Evolutionary conservation across 2,888 invertebrate species (phyloP).

Genomic region (Lomographa bimaculata): DNA sequence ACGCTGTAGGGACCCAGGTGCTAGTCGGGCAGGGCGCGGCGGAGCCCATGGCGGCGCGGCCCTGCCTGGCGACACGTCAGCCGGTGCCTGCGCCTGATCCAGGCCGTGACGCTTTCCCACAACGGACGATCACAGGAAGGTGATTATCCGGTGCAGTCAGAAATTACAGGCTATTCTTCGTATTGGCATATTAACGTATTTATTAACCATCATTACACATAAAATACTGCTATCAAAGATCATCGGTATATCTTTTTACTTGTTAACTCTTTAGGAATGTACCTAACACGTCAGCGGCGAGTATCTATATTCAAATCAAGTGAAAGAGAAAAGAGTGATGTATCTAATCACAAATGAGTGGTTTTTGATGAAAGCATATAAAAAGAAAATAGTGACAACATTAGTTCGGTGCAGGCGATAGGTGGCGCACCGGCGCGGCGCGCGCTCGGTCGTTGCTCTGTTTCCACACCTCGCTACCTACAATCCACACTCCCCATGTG

Average conservation of each 20-base stretch:
- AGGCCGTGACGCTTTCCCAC: slow-evolving; percentile 58
- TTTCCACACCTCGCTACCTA: slow-evolving; percentile 8
- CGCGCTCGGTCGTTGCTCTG: slow-evolving; percentile 26
- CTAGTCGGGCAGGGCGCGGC: not conserved
- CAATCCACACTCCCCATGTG: not conserved
- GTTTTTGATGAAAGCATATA: slow-evolving; percentile 8
- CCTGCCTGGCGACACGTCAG: slow-evolving; percentile 39
- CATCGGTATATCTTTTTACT: too few relatives aligned
- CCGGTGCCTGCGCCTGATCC: slow-evolving; percentile 45
- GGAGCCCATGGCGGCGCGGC: not conserved
- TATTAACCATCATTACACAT: too few relatives aligned
- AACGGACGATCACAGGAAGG: slow-evolving; percentile 16
- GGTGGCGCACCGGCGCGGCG: slow-evolving; percentile 19
- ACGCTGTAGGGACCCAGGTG: not conserved
- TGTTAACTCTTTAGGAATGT: too few relatives aligned
- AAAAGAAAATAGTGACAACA: slow-evolving; percentile 10
- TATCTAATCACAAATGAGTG: too few relatives aligned
- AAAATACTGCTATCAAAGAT: too few relatives aligned
- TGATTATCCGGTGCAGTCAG: too few relatives aligned
- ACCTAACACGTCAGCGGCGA: too few relatives aligned
- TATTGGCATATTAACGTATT: too few relatives aligned
- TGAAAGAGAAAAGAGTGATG: too few relatives aligned
- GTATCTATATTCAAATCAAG: too few relatives aligned
- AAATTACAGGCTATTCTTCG: too few relatives aligned
- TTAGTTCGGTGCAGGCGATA: slow-evolving; percentile 8